Percentiles rank a stretch among this genome's conserved stretches.
Conservation (phyloP, 92 coral and sea anemone species). For the Epizoanthus scotinus region DNA sequence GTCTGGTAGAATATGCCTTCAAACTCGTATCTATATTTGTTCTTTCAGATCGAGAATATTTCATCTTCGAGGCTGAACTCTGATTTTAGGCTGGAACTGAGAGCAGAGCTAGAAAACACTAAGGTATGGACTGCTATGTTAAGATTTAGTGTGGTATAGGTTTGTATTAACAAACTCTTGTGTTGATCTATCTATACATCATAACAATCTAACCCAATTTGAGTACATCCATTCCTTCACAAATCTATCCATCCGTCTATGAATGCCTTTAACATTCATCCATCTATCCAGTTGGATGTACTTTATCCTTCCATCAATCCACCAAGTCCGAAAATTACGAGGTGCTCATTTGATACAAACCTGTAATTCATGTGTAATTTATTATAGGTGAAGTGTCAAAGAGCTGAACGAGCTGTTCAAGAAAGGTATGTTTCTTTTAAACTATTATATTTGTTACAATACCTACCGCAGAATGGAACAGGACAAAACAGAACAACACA, state of each 20-base stretch:
- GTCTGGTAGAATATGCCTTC: not conserved
- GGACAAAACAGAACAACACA: not conserved
- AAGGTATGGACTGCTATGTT: constrained; percentile 46
- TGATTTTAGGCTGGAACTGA: constrained; percentile 63
- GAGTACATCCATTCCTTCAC: too few species aligned
- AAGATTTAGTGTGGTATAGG: too few species aligned
- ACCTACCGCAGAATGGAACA: too few species aligned
- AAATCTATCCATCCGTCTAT: too few species aligned
- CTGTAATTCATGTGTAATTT: not conserved
- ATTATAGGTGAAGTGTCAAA: constrained; percentile 60
- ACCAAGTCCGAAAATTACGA: too few species aligned
- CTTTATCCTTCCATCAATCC: too few species aligned
- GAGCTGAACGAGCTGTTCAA: constrained; percentile 67
- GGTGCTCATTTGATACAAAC: not conserved
- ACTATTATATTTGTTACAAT: not conserved
- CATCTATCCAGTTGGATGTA: too few species aligned
- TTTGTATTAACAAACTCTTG: too few species aligned
- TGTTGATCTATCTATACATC: too few species aligned
- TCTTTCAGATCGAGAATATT: constrained; percentile 32
- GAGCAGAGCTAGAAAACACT: constrained; percentile 72
- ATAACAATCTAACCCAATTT: too few species aligned
- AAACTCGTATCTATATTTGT: not conserved
- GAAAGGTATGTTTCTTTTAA: constrained; percentile 58
- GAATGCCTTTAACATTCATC: too few species aligned
- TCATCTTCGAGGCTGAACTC: constrained; percentile 52